A percentile compares a stretch with the other conserved stretches of the same genome.
Evolutionary conservation across 2,888 invertebrate species (phyloP).

Genomic region (Pseudolycoriella hygida): DNA sequence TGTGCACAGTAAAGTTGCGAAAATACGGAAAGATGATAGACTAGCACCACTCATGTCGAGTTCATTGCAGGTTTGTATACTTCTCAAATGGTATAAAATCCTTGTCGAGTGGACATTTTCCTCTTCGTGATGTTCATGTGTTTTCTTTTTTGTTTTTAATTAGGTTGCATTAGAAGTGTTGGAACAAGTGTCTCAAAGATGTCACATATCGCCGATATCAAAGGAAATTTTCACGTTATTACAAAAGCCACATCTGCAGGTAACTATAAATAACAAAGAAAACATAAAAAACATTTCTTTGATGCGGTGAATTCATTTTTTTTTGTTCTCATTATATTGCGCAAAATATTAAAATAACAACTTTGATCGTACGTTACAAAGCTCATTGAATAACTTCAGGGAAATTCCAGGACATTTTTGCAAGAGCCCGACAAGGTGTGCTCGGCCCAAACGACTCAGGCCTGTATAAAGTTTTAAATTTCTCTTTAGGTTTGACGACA

Average conservation of each 20-base stretch:
- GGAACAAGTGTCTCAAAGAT: conserved; percentile 51
- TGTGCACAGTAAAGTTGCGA: conserved; percentile 76
- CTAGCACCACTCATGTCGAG: conserved; percentile 71
- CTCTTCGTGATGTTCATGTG: neutral
- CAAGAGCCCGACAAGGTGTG: no score
- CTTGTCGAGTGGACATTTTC: no score
- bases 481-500: no score
- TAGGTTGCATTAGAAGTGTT: conserved; percentile 64
- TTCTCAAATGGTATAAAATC: conserved; percentile 2
- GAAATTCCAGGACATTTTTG: no score
- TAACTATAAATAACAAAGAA: conserved; percentile 21
- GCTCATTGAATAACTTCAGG: no score
- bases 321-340: no score
- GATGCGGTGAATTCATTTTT: no score
- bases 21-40: conserved; percentile 67
- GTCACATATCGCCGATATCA: conserved; percentile 51
- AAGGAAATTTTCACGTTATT: conserved; percentile 63
- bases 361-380: no score
- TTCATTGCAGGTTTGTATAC: conserved; percentile 48
- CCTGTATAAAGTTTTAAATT: no score
- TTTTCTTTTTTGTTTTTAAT: conserved; percentile 8
- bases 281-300: no score
- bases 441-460: no score
- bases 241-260: conserved; percentile 77
- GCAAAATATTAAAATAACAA: no score